phyloP scores from a whole-genome alignment of 2,797 vertebrate species.

The Pterois miles region DNA sequence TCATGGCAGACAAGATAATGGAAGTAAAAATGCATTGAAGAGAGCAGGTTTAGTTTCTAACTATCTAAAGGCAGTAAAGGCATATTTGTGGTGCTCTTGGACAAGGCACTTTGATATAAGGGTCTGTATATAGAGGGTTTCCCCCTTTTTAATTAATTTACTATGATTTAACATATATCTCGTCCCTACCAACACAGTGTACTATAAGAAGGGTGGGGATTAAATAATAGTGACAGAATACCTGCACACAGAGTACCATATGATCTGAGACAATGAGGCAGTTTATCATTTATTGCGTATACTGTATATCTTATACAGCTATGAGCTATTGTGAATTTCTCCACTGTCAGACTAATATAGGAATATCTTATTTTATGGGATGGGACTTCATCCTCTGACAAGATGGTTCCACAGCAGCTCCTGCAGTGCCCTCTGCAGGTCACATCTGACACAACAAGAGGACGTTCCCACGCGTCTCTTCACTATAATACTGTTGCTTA shows the following conservation, averaged over 20 bases:
- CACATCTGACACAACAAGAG: background rate
- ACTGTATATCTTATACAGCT: background rate
- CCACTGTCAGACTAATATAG: too few species aligned
- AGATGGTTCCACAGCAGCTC: slow-evolving; percentile 2
- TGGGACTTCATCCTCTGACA: background rate
- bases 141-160: too few species aligned
- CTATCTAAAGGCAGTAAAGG: too few species aligned
- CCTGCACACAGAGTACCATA: background rate
- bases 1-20: background rate
- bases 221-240: too few species aligned
- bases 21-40: background rate
- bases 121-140: too few species aligned
- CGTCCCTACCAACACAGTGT: background rate
- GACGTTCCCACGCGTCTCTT: too few species aligned
- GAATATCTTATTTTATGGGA: too few species aligned
- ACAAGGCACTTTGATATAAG: too few species aligned
- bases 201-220: background rate
- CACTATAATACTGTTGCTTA: too few species aligned
- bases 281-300: background rate
- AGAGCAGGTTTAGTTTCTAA: background rate
- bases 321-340: too few species aligned
- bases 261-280: background rate
- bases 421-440: slow-evolving; percentile 57
- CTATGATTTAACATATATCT: background rate
- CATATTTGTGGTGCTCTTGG: background rate